Evolutionary conservation across 2,888 invertebrate genomes (phyloP), one percentile per base, ranked within the genome.

Genomic region (Perithous albicinctus): DNA sequence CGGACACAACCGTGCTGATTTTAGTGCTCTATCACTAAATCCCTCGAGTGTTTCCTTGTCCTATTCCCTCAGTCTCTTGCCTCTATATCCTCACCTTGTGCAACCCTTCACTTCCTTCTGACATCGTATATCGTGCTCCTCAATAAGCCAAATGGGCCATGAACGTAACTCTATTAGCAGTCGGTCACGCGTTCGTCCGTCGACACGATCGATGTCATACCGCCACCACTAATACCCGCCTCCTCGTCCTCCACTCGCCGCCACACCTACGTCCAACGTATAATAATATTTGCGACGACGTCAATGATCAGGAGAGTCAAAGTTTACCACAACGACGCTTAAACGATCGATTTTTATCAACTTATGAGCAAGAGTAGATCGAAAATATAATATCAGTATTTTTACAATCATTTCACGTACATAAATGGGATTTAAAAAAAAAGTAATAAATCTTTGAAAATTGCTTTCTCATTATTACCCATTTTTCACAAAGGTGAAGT

Each of bases 111-210:
- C 10, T 32, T 59, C 66, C 74, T 73, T 38, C 48, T 64, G 10
- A 29, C 59, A 59, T 59, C 43, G 26, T 56, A 35, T 73, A 59
- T 41, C 35, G 51, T 46, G 63, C 69, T 54, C 51, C 63, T 76
- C 78, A 75, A 81, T 82, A 75, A 78, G 76, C 82, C 69, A 75
- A 82, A 84, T 76, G 78, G 76, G 72, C 78, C 72, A 76, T 82
- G 83, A 82, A 76, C 70, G 83, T 84, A 76, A 84, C 83, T 82
- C 78, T 84, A 82, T 84, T 84, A 84, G 83, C 64, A 67, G 70
- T 69, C 54, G 61, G 75, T 75, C 63, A 64, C 69, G 64, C 79
- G 54, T 69, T 63, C 76, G 32, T 35, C 32, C 73, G 18, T 59
- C 73, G 59, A 76, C 75, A 48, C 80, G 75, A 80, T 80, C 76